Base-by-base conservation (phyloP, 2,888 invertebrate species). In the Lydus trimaculatus region DNA sequence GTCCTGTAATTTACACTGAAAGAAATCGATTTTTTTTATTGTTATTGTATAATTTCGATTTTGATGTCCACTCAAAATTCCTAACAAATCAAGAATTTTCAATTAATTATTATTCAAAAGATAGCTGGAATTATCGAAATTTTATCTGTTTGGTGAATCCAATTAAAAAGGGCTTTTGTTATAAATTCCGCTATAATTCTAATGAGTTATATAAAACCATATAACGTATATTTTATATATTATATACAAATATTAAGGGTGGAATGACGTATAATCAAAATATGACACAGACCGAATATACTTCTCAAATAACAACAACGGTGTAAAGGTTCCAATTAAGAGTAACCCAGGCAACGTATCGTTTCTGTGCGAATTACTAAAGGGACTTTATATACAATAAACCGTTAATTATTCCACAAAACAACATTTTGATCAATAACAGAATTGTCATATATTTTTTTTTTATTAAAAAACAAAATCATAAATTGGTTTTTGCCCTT, bases 311-410 rank as follows among this genome's bases (percentile, higher is more conserved):
- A 82, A 81, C 82, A 79, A 78, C 79, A 76, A 52, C 52, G 25
- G 74, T 75, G 81, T 79, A 82, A 81, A 81, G 81, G 79, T 79
- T 76, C 82, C 80, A 82, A 82, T 82, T 82, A 82, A 78, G 77
- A 80, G 81, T 81, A 79, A 79, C 81, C 81, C 73, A 71, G 81
- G 81, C 80, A 81, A 82, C 82, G 67, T 69, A 72, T 52, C 23
- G 52, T 65, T 65, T 58, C 69, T 61, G 65, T 61, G 66, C 65
- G 65, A 68, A 68, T 68, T 71, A 68, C 64, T 52, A 63, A 69
- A 69, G 69, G 69, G 71, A 72, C 48, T 20, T 8, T 48, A 11
- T 52, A 5, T 66, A 72, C 63, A 64, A 63, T 67, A 61, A 66
- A 61, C 64, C 63, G 48, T 20, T 56, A 65, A 69, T 63, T 65